Base-by-base conservation (phyloP, 2,113 vertebrate genomes). In the Conger conger region DNA sequence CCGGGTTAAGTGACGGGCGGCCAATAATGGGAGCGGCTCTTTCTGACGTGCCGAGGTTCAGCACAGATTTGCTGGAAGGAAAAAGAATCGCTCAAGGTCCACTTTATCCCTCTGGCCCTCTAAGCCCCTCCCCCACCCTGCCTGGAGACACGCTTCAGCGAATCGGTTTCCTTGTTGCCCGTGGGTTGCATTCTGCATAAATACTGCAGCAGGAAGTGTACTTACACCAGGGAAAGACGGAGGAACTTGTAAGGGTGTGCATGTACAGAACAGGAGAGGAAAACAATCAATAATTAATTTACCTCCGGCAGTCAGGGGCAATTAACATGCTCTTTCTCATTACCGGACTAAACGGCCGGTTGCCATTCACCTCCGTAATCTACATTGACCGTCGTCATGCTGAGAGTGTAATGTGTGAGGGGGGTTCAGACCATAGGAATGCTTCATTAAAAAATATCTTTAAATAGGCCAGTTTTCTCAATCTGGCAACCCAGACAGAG, bases 271-370 rank as follows among this genome's bases (percentile, higher is more conserved):
- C 91, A 92, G 89, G 88, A 92, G 93, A 92, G 85, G 86, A 84
- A 92, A 92, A 87, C 92, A 90, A 96, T 96, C 95, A 93, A 96
- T 96, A 96, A 94, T 94, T 96, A 92, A 95, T 96, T 95, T 95
- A 95, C 94, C 94, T 94, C 93, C 91, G 93, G 90, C 93, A 94
- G 94, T 95, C 94, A 92, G 91, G 90, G 92, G 92, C 94, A 95
- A 96, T 96, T 96, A 96, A 93, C 93, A 91, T 88, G 86, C 92
- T 90, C 88, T 93, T 92, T 90, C 90, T 92, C 92, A 94, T 95
- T 95, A 93, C 88, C 84, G 86, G 78, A 79, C 88, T 92, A 93
- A 91, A 93, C 92, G 91, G 90, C 84, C 90, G 81, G 83, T 42
- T 37, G 54, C 86, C 83, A 76, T 86, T 54, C 92, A 87, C 40